These are phyloP conservation scores for Iphiclides podalirius DNA, from an alignment of 2,888 invertebrate genomes.

Conservation along the genomic window DNA sequence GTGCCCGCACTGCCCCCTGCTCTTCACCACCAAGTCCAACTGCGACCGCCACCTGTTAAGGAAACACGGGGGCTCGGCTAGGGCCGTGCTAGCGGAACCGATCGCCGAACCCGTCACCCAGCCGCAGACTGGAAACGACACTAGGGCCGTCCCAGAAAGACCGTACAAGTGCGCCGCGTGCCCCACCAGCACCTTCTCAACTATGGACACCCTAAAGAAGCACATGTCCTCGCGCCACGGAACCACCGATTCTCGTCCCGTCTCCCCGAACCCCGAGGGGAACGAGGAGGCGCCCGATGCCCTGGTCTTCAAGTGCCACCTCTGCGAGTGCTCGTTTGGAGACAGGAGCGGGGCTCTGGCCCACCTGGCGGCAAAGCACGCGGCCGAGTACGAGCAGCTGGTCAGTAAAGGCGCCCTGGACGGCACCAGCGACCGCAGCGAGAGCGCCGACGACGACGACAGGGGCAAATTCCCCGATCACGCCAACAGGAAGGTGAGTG, in stretches of 20 bases:
- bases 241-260: slow-evolving; percentile 62
- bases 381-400: slow-evolving; percentile 89
- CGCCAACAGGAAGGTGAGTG: slow-evolving; percentile 88
- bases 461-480: slow-evolving; percentile 92
- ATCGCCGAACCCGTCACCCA: slow-evolving; percentile 53
- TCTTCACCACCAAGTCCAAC: slow-evolving; percentile 98
- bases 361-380: slow-evolving; percentile 88
- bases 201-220: slow-evolving; percentile 88
- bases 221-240: slow-evolving; percentile 88
- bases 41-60: slow-evolving; percentile 96
- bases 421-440: slow-evolving; percentile 81
- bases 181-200: slow-evolving; percentile 90
- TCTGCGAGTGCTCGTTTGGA: slow-evolving; percentile 93
- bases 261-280: slow-evolving; percentile 58
- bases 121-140: slow-evolving; percentile 53
- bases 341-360: slow-evolving; percentile 89
- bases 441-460: slow-evolving; percentile 84
- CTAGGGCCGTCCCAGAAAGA: slow-evolving; percentile 86
- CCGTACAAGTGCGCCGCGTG: slow-evolving; percentile 90
- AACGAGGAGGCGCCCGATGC: slow-evolving; percentile 62
- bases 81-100: slow-evolving; percentile 66
- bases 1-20: slow-evolving; percentile 94
- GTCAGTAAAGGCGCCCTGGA: slow-evolving; percentile 88
- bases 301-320: slow-evolving; percentile 93
- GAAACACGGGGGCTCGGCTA: slow-evolving; percentile 84